Conservation (phyloP, 2,113 vertebrate species). For the Clarias batrachus region DNA sequence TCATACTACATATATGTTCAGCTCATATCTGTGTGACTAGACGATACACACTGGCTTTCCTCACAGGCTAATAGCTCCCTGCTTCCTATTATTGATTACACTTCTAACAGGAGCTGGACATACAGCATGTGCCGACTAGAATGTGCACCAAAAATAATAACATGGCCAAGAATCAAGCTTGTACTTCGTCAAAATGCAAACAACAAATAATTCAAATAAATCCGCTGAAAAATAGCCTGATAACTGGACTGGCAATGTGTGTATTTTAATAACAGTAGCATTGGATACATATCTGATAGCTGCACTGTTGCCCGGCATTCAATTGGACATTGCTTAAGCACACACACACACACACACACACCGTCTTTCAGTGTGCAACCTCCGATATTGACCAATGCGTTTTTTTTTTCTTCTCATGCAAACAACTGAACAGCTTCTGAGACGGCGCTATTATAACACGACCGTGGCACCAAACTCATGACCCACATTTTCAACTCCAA, state of each 20-base stretch:
- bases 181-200: neutral
- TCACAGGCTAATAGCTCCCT: slow-evolving; percentile 19
- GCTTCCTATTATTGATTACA: slow-evolving; percentile 29
- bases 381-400: slow-evolving; percentile 52
- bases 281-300: slow-evolving; percentile 51
- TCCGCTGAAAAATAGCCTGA: neutral
- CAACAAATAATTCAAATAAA: slow-evolving; percentile 8
- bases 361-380: slow-evolving; percentile 28
- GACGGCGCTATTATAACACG: slow-evolving; percentile 24
- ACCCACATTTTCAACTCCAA: slow-evolving; percentile 31
- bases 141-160: neutral
- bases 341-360: slow-evolving; percentile 29
- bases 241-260: neutral
- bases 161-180: neutral
- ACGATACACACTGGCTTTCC: neutral
- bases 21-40: slow-evolving; percentile 12
- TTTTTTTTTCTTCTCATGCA: slow-evolving; percentile 37
- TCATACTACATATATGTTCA: slow-evolving; percentile 13
- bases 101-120: neutral
- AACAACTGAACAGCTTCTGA: slow-evolving; percentile 57
- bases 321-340: neutral
- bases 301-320: slow-evolving; percentile 50
- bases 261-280: slow-evolving; percentile 45
- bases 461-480: slow-evolving; percentile 36
- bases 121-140: neutral